These are phyloP conservation scores for Caenorhabditis afra DNA, from an alignment of 2,888 invertebrate genomes.

Conservation along the genomic window DNA sequence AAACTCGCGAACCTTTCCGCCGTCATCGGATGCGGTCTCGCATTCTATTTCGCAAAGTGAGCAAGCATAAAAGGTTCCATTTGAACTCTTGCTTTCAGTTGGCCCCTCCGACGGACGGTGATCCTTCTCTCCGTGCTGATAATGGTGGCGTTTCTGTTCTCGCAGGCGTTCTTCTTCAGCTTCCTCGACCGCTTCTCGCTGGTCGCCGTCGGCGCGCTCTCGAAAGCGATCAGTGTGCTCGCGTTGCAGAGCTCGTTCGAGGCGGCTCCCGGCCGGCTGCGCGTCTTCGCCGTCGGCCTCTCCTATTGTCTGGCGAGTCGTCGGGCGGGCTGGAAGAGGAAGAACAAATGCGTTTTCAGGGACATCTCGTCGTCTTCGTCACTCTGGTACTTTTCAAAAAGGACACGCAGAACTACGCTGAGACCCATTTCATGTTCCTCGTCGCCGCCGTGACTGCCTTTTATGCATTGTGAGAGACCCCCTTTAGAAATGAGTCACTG, in stretches of 20 bases:
- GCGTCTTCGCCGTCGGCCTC: slow-evolving; percentile 11
- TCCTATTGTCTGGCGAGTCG: slow-evolving; percentile 21
- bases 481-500: neutral
- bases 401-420: neutral
- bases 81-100: no score
- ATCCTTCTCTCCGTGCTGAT: slow-evolving; percentile 7
- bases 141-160: slow-evolving; percentile 9
- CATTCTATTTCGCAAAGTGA: slow-evolving; percentile 15
- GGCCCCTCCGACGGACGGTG: slow-evolving; percentile 13
- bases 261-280: slow-evolving; percentile 13
- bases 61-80: no score
- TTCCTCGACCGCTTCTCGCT: slow-evolving; percentile 35
- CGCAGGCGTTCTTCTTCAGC: slow-evolving; percentile 22
- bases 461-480: slow-evolving; percentile 2
- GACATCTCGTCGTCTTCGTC: slow-evolving; percentile 4
- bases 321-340: neutral
- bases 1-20: slow-evolving; percentile 16
- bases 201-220: neutral
- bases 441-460: neutral
- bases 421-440: slow-evolving; percentile 23
- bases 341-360: slow-evolving; percentile 7
- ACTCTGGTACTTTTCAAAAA: slow-evolving; percentile 24
- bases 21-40: slow-evolving; percentile 10
- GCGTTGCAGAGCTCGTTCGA: slow-evolving; percentile 23
- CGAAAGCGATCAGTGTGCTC: slow-evolving; percentile 8